Evolutionary conservation across 2,797 vertebrate genomes (phyloP).

Genomic region (Bucorvus abyssinicus): DNA sequence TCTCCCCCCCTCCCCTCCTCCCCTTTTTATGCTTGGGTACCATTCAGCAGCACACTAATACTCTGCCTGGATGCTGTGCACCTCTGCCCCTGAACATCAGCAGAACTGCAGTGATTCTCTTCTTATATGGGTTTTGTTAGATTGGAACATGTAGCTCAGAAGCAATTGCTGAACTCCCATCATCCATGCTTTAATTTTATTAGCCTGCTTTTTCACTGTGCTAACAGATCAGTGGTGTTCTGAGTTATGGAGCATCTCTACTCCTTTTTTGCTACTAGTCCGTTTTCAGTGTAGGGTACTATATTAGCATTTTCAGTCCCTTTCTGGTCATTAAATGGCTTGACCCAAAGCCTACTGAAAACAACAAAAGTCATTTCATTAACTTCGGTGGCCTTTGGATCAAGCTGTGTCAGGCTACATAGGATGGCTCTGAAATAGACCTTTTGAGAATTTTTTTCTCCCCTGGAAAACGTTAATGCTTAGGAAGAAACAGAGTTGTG

Average conservation of each 20-base stretch:
- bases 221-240: background rate
- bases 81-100: background rate
- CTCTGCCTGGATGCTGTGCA: background rate
- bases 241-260: background rate
- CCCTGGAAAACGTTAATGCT: background rate
- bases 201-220: background rate
- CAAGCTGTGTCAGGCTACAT: background rate
- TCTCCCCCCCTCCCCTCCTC: no score
- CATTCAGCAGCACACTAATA: background rate
- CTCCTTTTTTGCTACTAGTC: background rate
- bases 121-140: background rate
- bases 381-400: conserved; percentile 7
- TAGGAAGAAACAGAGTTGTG: background rate
- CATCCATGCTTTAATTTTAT: background rate
- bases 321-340: background rate
- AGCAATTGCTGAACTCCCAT: background rate
- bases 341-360: background rate
- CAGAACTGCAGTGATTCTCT: background rate
- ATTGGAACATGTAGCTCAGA: background rate
- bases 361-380: background rate
- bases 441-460: background rate
- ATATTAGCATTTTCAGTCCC: background rate
- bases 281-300: background rate
- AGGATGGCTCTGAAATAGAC: background rate
- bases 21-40: background rate